Evolutionary conservation across 92 coral and sea anemone species (phyloP), one percentile per base, ranked within the genome.

Genomic region (Actinostola sp.): DNA sequence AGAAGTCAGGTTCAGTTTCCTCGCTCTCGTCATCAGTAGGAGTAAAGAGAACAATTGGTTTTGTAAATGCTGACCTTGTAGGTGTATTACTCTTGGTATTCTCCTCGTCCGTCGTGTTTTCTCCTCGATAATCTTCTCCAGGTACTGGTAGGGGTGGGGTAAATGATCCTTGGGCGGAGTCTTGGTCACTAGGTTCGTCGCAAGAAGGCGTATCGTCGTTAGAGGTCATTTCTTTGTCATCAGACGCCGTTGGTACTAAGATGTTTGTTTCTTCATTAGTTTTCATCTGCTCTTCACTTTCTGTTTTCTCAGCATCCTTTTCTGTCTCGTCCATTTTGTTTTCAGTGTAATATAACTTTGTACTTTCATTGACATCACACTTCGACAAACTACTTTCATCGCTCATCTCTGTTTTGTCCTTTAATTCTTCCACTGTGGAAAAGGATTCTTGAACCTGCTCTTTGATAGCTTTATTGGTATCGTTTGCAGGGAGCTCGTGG

Each of bases 31-130:
- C 76, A 32, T 70, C 74, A 30, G 17, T 13, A 5, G 70, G 71
- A 28, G 49, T 33, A 34, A 74, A 74, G 10, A 74, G 63, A 13
- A 63, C 20, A 19, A 33, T 63, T n/a, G 80, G 80, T 34, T 74
- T 51, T 9, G 67, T 32, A 1, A 35, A 19, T 1, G 71, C 69
- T 28, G 60, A 10, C 13, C 80, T 57, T 28, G 54, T 48, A n/a
- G 80, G 80, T 1, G 80, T 74, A 36, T 17, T 49, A 23, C 23
- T 24, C n/a, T 6, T 50, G 4, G 42, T 36, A 36, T 57, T 16
- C 3, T 27, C 63, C n/a, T 28, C 36, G 36, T 30, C 34, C 3
- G 20, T 3, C 9, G 21, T 38, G 2, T n/a, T 54, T 10, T 49
- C 44, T 27, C 39, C 27, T 29, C 8, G 54, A 46, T 46, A 44